Evolutionary conservation across 1,140 invertebrate species (phyloP).

Genomic region (Temnothorax longispinosus): DNA sequence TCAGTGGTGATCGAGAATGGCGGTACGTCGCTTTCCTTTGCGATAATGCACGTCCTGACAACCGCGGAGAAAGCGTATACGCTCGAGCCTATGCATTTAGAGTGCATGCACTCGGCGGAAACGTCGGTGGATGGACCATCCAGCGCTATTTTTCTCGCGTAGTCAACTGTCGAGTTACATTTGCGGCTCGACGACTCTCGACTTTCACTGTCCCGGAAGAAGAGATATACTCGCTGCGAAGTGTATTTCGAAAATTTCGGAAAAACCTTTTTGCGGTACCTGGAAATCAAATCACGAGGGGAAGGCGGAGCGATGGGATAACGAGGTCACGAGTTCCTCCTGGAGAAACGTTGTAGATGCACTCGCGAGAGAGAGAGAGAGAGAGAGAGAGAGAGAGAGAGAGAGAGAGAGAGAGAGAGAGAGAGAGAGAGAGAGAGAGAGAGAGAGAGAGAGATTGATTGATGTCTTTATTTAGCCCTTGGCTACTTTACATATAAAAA

Average conservation of each 20-base stretch:
- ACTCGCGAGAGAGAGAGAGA: background rate
- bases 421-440: background rate
- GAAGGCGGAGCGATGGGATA: background rate
- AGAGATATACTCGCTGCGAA: background rate
- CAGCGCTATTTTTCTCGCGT: conserved; percentile 49
- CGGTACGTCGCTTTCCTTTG: background rate
- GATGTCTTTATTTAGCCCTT: no score
- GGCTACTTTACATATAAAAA: no score
- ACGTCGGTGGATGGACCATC: conserved; percentile 48
- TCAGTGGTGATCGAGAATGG: conserved; percentile 19
- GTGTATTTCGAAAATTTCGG: conserved; percentile 40
- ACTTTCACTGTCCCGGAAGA: conserved; percentile 11
- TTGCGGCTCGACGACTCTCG: conserved; percentile 23
- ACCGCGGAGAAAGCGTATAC: background rate
- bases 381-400: background rate
- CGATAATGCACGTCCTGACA: conserved; percentile 32
- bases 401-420: background rate
- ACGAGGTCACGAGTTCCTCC: conserved; percentile 16
- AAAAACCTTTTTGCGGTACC: conserved; percentile 29
- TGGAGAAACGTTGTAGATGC: conserved; percentile 14
- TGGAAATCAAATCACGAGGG: conserved; percentile 14
- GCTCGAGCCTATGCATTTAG: conserved; percentile 46
- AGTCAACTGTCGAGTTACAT: conserved; percentile 56
- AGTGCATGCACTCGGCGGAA: conserved; percentile 50
- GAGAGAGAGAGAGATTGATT: background rate